A percentile compares a stretch with the other conserved stretches of the same genome.
Evolutionary conservation across 2,113 vertebrate genomes (phyloP).

Genomic region (Colinus virginianus): DNA sequence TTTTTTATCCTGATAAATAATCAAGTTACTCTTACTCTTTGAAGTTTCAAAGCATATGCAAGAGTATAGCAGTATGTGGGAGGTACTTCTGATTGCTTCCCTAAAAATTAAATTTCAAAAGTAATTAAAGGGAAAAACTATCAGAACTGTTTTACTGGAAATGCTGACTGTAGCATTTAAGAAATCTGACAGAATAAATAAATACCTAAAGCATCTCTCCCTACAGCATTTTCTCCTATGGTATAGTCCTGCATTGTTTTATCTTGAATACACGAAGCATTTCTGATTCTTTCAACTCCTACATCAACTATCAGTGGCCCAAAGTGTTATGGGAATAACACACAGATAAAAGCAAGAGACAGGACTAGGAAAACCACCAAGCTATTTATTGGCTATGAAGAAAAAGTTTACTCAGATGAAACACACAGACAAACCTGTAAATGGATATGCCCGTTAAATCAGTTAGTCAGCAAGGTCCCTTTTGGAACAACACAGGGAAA

Average conservation of each 20-base stretch:
- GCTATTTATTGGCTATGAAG: not conserved
- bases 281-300: not conserved
- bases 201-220: not conserved
- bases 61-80: not conserved
- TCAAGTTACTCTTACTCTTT: not conserved
- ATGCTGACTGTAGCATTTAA: fast-evolving
- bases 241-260: not conserved
- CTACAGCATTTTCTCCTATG: not conserved
- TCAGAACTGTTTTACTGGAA: not conserved
- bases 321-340: not conserved
- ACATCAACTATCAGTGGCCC: not conserved
- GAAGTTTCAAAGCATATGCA: not conserved
- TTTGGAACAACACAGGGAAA: conserved; percentile 18
- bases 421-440: not conserved
- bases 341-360: not conserved
- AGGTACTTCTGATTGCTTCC: not conserved
- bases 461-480: conserved; percentile 1
- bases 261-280: not conserved
- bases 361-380: fast-evolving
- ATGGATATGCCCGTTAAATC: not conserved
- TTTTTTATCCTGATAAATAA: not conserved
- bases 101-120: not conserved
- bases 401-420: not conserved
- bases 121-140: not conserved
- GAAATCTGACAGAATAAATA: not conserved